Evolutionary conservation across 35 echinoderm and acorn worm genomes (phyloP).

Genomic region (Hemicentrotus pulcherrimus): DNA sequence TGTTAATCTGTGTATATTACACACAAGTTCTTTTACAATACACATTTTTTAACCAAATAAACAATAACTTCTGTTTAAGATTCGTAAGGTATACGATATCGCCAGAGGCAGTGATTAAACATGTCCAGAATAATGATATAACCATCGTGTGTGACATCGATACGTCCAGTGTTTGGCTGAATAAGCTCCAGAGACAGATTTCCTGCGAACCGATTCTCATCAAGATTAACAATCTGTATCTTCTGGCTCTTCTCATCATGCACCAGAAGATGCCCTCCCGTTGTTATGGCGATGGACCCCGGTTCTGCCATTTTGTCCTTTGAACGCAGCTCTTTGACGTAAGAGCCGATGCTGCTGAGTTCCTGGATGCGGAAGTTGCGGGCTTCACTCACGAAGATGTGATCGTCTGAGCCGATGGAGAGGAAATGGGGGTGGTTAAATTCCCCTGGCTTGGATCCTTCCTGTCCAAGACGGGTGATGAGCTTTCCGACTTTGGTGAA

Average conservation of each 20-base stretch:
- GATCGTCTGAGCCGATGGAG: constrained; percentile 66
- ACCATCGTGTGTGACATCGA: constrained; percentile 67
- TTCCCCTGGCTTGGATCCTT: constrained; percentile 72
- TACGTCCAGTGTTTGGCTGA: constrained; percentile 69
- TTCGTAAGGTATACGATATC: constrained; percentile 82
- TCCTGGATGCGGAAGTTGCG: constrained; percentile 73
- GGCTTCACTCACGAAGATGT: constrained; percentile 75
- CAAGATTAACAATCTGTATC: constrained; percentile 84
- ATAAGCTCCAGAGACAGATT: constrained; percentile 62
- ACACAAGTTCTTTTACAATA: neutral
- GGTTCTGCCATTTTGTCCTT: constrained; percentile 78
- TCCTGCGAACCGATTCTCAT: constrained; percentile 66
- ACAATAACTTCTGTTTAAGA: neutral
- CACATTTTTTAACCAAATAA: too few relatives aligned
- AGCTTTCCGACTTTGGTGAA: constrained; percentile 65
- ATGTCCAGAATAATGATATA: constrained; percentile 78
- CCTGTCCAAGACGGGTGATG: constrained; percentile 56
- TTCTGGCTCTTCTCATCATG: constrained; percentile 69
- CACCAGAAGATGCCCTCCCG: constrained; percentile 73
- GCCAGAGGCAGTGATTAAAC: constrained; percentile 82
- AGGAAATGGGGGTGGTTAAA: constrained; percentile 83
- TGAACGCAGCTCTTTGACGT: constrained; percentile 72
- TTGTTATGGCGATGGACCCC: constrained; percentile 70
- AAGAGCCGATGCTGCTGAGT: constrained; percentile 64
- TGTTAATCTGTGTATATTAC: neutral